Conservation (phyloP, 2,113 vertebrate genomes). For the Antigone vipio region DNA sequence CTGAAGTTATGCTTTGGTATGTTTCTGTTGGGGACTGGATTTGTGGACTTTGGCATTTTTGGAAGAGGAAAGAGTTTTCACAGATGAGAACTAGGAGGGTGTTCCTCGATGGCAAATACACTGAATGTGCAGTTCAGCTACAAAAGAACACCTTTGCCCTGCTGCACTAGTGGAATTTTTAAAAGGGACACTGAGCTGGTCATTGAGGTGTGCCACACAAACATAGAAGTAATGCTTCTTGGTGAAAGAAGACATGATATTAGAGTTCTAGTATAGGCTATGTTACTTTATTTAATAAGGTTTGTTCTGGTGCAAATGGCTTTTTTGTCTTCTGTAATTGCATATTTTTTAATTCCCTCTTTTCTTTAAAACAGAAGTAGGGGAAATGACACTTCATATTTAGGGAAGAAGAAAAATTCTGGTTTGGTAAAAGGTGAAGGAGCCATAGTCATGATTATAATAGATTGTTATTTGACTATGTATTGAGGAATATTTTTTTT, state of each 20-base stretch:
- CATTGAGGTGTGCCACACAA: background rate
- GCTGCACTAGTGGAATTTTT: background rate
- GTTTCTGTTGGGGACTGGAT: background rate
- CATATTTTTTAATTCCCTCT: background rate
- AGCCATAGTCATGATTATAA: background rate
- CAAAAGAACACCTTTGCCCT: background rate
- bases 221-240: background rate
- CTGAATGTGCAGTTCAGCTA: background rate
- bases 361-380: background rate
- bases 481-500: background rate
- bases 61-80: background rate
- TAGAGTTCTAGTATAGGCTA: background rate
- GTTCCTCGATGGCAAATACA: background rate
- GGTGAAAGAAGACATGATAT: background rate
- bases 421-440: background rate
- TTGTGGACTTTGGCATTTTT: background rate
- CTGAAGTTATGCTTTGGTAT: background rate
- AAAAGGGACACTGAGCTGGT: background rate
- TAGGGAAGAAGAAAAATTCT: background rate
- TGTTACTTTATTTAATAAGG: background rate
- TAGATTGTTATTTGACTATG: background rate
- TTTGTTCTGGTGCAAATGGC: background rate
- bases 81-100: background rate
- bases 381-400: background rate
- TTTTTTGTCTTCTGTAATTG: background rate